Evolutionary conservation across 2,888 invertebrate genomes (phyloP), one percentile per base, ranked within the genome.

Genomic region (Andrena haemorrhoa): DNA sequence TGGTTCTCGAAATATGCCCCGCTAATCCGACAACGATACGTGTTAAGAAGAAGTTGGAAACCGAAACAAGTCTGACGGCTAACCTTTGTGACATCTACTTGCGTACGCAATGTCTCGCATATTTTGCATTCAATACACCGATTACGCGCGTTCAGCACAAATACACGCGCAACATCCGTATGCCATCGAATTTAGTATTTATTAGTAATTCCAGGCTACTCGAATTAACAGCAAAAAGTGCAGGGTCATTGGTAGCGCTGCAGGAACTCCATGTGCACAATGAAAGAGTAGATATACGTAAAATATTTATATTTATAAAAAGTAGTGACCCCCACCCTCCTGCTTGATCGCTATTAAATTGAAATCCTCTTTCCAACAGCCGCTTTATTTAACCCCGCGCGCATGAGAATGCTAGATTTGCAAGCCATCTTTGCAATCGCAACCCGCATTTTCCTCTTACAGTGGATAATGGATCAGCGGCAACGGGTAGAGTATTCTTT

Each of bases 61-160:
- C 7, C 20, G 26, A 56, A 63, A 70, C 31, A 58, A 51, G 53
- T 6, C 49, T 53, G 51, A 26, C 79, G 84, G 80, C 58, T 91
- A 90, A 92, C 89, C 91, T 91, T 84, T 85, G 88, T 91, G 92
- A 91, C 91, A 90, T 90, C 88, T 89, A 86, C 77, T 89, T 88
- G 90, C 89, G 88, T 80, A 87, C 79, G 83, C 83, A 80, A 80
- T 76, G 86, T 78, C 85, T 60, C 75, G 72, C 74, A 78, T 84
- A 87, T 86, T 92, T 92, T 92, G 90, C 92, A 92, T 92, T 89
- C 88, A 91, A 91, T 92, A 86, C 86, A 75, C 74, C 82, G 88
- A 88, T 89, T 88, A 88, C 87, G 79, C 81, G 72, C 68, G 75
- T 82, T 79, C 83, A 85, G 79, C 26, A 81, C 70, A 79, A 87